Percentiles rank a stretch among this genome's conserved stretches.
phyloP scores from a whole-genome alignment of 2,113 vertebrate species.

The Vulpes ferrilata region DNA sequence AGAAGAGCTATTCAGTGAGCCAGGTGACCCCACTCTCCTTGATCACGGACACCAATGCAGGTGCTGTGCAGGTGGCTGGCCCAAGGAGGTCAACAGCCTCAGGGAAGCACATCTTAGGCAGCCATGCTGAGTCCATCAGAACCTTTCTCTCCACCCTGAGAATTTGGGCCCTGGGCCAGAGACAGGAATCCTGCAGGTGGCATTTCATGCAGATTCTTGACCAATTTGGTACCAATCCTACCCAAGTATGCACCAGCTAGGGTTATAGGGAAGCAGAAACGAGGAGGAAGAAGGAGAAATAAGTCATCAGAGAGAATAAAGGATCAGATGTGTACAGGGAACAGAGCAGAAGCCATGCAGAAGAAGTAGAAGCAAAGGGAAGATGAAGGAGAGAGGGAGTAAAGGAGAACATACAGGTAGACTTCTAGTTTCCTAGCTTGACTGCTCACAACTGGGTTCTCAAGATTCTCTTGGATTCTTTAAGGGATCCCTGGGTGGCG shows the following conservation, averaged over 20 bases:
- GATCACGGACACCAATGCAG: accelerated
- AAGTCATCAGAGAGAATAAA: background rate
- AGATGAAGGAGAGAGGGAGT: background rate
- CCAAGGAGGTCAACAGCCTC: background rate
- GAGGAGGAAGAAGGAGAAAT: background rate
- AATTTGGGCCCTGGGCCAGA: background rate
- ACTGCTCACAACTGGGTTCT: background rate
- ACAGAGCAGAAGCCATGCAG: background rate
- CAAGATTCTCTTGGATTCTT: background rate
- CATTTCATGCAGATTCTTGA: background rate
- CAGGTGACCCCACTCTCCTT: background rate
- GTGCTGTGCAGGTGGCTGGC: accelerated
- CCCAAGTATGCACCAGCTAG: background rate
- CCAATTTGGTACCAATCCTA: background rate
- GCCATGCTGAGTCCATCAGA: background rate
- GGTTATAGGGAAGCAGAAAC: background rate
- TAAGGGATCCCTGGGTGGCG: too few relatives aligned
- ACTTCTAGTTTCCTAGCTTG: background rate
- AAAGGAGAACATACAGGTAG: background rate
- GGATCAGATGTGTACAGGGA: background rate
- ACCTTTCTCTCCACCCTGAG: background rate
- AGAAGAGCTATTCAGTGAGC: background rate
- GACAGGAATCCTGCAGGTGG: background rate
- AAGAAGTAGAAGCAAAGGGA: background rate
- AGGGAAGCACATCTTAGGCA: background rate